These are phyloP conservation scores for Zosterops lateralis DNA, from an alignment of 2,113 vertebrate species.

Conservation along the genomic window DNA sequence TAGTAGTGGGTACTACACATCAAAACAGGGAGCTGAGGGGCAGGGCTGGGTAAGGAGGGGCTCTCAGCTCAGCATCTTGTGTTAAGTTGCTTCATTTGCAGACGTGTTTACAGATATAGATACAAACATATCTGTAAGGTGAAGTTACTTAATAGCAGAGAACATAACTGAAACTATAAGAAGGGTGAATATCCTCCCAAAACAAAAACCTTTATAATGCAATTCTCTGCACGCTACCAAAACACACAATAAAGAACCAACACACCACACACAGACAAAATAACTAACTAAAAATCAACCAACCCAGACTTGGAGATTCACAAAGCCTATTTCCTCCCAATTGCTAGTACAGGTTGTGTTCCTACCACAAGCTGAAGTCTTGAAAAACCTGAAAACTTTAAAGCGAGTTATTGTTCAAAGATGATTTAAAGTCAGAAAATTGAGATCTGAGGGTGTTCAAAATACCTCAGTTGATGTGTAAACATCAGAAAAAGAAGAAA, in stretches of 20 bases:
- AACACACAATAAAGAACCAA: not conserved
- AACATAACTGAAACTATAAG: not conserved
- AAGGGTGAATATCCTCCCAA: not conserved
- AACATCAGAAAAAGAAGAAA: slow-evolving; percentile 26
- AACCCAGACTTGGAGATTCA: not conserved
- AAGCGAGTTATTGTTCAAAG: not conserved
- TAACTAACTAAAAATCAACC: not conserved
- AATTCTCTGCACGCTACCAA: not conserved
- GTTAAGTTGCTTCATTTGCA: not conserved
- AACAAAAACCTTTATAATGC: not conserved
- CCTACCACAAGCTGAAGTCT: not conserved
- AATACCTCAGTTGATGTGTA: slow-evolving; percentile 10
- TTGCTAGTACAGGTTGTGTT: not conserved
- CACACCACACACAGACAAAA: not conserved
- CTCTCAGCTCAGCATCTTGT: not conserved
- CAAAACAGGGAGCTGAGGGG: not conserved
- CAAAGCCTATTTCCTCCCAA: not conserved
- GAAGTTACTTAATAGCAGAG: not conserved
- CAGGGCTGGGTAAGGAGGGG: not conserved
- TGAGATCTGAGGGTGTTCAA: not conserved
- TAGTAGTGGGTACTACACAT: not conserved
- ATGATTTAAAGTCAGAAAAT: not conserved
- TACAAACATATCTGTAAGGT: not conserved
- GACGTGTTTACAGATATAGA: not conserved
- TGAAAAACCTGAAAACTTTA: not conserved